These are phyloP conservation scores for Acanthurus lineatus DNA, from an alignment of 2,797 vertebrate species.

Conservation along the genomic window DNA sequence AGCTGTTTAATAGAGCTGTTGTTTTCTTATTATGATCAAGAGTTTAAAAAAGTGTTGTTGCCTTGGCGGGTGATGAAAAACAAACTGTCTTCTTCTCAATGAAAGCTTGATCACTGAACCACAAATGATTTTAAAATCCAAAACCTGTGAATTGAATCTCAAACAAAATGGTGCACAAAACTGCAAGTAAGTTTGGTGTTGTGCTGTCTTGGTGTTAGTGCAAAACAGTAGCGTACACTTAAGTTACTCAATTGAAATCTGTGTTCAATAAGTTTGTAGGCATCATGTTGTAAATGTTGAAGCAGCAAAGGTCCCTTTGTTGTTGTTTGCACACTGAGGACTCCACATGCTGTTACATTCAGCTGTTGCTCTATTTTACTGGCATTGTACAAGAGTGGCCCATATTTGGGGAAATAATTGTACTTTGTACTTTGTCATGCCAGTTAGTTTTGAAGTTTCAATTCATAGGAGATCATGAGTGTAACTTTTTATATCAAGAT, in stretches of 20 bases:
- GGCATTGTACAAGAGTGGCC: neutral
- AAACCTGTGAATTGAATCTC: neutral
- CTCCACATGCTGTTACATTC: neutral
- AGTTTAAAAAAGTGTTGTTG: neutral
- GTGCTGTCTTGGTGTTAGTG: no score
- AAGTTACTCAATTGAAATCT: no score
- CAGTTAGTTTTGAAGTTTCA: no score
- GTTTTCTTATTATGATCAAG: slow-evolving; percentile 1
- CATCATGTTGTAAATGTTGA: neutral
- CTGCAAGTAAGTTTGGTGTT: neutral
- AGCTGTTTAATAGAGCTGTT: neutral
- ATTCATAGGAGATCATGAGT: neutral
- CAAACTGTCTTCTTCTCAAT: neutral
- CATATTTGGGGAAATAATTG: neutral
- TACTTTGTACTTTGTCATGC: no score
- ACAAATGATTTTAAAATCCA: neutral
- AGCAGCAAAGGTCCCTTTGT: neutral
- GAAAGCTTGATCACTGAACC: neutral
- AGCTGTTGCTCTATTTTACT: neutral
- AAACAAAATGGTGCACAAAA: neutral
- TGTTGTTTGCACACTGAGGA: neutral
- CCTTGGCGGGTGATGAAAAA: neutral
- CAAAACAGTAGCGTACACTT: no score
- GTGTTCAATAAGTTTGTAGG: neutral
- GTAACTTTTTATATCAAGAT: neutral